These are phyloP conservation scores for Crocodylus rhombifer DNA, from an alignment of 2,797 vertebrate species.

Conservation along the genomic window DNA sequence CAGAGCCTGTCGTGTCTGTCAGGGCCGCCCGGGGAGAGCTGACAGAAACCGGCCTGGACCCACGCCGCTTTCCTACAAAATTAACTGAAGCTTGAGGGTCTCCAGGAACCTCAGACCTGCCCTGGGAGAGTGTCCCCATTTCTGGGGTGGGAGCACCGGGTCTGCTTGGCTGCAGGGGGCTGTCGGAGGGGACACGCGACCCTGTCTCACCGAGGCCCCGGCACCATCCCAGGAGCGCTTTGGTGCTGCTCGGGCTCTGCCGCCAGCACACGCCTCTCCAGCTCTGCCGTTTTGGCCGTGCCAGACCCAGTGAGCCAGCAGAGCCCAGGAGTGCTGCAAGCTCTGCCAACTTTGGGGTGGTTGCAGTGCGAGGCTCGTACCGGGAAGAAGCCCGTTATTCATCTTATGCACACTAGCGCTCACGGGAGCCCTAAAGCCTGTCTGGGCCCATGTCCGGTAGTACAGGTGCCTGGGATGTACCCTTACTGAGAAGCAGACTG, in stretches of 20 bases:
- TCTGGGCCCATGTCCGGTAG: not conserved
- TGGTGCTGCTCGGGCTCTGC: not conserved
- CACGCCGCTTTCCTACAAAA: no score
- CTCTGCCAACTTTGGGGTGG: not conserved
- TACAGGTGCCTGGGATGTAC: not conserved
- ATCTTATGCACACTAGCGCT: not conserved
- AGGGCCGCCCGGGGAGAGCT: not conserved
- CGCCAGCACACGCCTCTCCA: not conserved
- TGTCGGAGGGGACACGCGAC: not conserved
- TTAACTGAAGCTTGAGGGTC: not conserved
- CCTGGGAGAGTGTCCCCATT: not conserved
- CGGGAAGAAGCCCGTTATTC: not conserved
- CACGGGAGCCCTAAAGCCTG: not conserved
- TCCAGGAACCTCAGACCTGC: not conserved
- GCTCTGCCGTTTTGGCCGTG: not conserved
- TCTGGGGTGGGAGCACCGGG: not conserved
- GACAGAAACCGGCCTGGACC: not conserved
- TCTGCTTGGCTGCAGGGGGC: not conserved
- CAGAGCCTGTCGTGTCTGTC: not conserved
- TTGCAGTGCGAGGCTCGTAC: not conserved
- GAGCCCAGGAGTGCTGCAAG: not conserved
- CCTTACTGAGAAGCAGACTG: not conserved
- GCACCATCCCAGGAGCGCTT: not conserved
- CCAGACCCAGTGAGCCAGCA: not conserved
- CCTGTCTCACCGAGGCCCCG: no score